Base-by-base conservation (phyloP, 2,888 invertebrate genomes). In the Melikaiella ostensackeni region DNA sequence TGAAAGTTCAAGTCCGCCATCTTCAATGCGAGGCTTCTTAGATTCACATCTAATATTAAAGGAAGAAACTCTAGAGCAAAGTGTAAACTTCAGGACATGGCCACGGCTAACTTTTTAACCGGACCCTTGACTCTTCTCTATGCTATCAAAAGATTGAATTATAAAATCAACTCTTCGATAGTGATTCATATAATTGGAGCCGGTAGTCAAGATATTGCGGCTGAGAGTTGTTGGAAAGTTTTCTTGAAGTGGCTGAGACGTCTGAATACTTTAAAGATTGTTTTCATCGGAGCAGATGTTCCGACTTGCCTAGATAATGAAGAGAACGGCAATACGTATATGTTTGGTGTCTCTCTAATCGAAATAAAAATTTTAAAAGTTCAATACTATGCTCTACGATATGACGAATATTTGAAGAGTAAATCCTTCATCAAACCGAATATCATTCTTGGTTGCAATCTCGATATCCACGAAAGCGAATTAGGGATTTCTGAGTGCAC, bases 131-230 rank as follows among this genome's bases (percentile, higher is more conserved):
- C 88, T 9, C 79, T 90, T 27, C 82, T 89, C 9, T 84, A 87
- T 66, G 85, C 86, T 19, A 59, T 88, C 42, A 81, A 86, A 74
- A 84, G 82, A 79, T 77, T 88, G 42, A 73, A 83, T 21, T 79
- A 78, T 59, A 62, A 59, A n/a, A 19, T 76, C 9, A 38, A 30
- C 9, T 42, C 76, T 9, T 74, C 9, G 35, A 75, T 88, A 8
- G 83, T 83, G 19, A 76, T 91, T 50, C 91, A 91, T 78, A 78
- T 91, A 16, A 86, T 91, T 78, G 91, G 90, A n/a, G 89, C 91
- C 0, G 88, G 88, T 79, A 76, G 82, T 27, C 82, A 87, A 24
- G 92, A 91, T 80, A 79, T 86, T 1, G 79, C 83, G 19, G 84
- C 86, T 76, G 77, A 88, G 27, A 81, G 82, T 74, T 79, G 85